Conservation (phyloP, 2,113 vertebrate species). For the Pelusios castaneus region DNA sequence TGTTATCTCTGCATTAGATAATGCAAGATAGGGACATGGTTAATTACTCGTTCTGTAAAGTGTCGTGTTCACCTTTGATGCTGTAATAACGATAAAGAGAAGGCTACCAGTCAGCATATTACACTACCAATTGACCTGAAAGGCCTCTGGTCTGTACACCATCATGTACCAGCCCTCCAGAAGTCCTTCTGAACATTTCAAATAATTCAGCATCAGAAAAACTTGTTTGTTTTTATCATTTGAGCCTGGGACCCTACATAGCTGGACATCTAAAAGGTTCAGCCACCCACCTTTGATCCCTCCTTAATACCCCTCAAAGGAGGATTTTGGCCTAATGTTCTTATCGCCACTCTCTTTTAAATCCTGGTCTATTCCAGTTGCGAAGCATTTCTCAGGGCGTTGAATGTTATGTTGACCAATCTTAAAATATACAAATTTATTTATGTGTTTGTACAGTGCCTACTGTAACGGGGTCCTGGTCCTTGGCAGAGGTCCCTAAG, state of each 20-base stretch:
- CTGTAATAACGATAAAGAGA: conserved; percentile 36
- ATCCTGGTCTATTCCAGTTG: not conserved
- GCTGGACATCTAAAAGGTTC: fast-evolving
- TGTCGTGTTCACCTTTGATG: fast-evolving
- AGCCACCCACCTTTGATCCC: fast-evolving
- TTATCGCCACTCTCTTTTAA: not conserved
- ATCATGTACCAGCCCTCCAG: not conserved
- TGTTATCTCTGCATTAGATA: conserved; percentile 19
- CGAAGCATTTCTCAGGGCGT: conserved; percentile 23
- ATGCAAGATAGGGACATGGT: conserved; percentile 38
- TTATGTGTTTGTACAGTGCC: conserved; percentile 35
- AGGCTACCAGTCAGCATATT: conserved; percentile 41
- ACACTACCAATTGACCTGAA: not conserved
- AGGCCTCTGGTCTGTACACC: not conserved
- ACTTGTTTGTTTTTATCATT: not conserved
- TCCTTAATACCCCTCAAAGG: not conserved
- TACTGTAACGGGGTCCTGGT: conserved; percentile 19
- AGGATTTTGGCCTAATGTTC: not conserved
- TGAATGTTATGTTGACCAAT: not conserved
- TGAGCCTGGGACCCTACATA: not conserved
- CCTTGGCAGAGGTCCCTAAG: conserved; percentile 45
- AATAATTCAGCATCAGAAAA: not conserved
- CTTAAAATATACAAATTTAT: not conserved
- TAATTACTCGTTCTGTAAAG: conserved; percentile 26
- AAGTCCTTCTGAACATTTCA: not conserved